Base-by-base conservation (phyloP, 2,888 invertebrate species). In the Phaedon cochleariae region DNA sequence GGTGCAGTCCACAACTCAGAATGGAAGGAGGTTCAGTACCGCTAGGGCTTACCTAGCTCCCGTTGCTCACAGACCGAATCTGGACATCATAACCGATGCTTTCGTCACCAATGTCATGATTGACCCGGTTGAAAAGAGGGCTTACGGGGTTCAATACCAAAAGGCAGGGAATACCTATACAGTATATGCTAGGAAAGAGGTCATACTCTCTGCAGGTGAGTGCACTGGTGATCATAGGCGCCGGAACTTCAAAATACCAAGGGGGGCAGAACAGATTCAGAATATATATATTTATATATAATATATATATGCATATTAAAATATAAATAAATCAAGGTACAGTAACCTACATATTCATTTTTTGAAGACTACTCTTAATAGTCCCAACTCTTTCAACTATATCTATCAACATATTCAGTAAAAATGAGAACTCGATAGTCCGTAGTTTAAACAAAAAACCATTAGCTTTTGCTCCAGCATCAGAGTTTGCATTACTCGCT, bases 71-170 rank as follows among this genome's bases (percentile, higher is more conserved):
- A 81, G 90, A 59, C 82, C 80, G 69, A 91, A 90, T 76, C 81
- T 91, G 3, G 86, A 88, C 67, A 85, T 90, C 0, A 77, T 88
- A 0, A 85, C 86, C 18, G 81, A 84, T 26, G 85, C 87, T 20
- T 84, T 84, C 64, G 90, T 86, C 2, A 87, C 86, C 1, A 88
- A 86, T 81, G 77, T 90, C 18, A 74, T 90, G 1, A 86, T 90
- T 45, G 85, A 85, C 64, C 76, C 77, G 0, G 58, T 59, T 2
- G 81, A 81, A 1, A 85, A 83, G 68, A 73, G 76, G 41, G 86
- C 87, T 0, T 77, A 81, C 31, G 87, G 86, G 0, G 86, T 87
- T 0, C 80, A 84, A 61, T 86, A 74, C 63, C 70, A 73, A 1
- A 74, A 75, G 49, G 74, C 75, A 48, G 74, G 77, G 0, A 65